These are phyloP conservation scores for Antheraea assamensis DNA, from an alignment of 2,888 invertebrate genomes.

Conservation along the genomic window DNA sequence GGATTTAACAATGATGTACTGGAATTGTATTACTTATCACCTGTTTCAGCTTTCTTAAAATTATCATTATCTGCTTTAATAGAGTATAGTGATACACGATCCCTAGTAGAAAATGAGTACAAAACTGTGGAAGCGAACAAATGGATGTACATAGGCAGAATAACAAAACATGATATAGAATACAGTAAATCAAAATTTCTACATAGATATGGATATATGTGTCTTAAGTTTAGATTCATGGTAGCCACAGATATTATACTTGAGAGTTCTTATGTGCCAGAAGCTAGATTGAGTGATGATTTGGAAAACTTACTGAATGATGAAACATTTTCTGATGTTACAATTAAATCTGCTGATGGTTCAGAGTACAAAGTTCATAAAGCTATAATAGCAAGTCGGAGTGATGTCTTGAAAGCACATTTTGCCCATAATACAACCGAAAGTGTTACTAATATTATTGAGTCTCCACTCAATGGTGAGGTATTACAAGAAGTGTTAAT, in stretches of 20 bases:
- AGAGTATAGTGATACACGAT: too few relatives aligned
- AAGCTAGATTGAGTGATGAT: constrained; percentile 65
- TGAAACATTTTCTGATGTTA: constrained; percentile 71
- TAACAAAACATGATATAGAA: constrained; percentile 67
- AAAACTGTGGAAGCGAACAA: constrained; percentile 72
- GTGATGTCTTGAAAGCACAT: constrained; percentile 71
- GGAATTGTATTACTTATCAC: constrained; percentile 69
- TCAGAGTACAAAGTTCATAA: constrained; percentile 71
- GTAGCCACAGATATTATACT: constrained; percentile 70
- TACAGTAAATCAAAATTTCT: constrained; percentile 63
- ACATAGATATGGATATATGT: constrained; percentile 66
- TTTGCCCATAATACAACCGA: constrained; percentile 75
- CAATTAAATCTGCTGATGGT: constrained; percentile 67
- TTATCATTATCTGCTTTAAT: constrained; percentile 52
- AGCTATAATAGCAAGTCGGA: constrained; percentile 69
- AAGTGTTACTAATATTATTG: constrained; percentile 64
- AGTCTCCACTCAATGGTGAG: constrained; percentile 67
- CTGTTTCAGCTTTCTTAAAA: constrained; percentile 68
- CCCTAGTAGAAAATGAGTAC: constrained; percentile 49
- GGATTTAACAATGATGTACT: constrained; percentile 71
- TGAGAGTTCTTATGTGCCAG: constrained; percentile 54
- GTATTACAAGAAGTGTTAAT: constrained; percentile 66
- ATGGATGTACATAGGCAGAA: constrained; percentile 72
- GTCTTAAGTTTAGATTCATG: constrained; percentile 71
- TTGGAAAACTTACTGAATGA: constrained; percentile 66